Evolutionary conservation across 2,797 vertebrate species (phyloP).

Genomic region (Rhinoraja longicauda): DNA sequence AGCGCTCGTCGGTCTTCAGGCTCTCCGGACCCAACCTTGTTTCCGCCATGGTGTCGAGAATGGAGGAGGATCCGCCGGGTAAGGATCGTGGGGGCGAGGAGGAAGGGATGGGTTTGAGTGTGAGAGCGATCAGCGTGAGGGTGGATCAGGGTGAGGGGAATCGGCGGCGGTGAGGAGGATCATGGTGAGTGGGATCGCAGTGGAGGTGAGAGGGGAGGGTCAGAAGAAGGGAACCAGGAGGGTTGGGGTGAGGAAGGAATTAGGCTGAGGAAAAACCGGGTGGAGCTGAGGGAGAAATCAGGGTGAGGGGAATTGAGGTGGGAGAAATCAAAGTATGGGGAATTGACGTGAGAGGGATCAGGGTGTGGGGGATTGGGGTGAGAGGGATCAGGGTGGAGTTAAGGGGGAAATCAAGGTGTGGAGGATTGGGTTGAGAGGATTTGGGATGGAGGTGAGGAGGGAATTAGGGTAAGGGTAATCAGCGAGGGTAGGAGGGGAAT

Average conservation of each 20-base stretch:
- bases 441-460: background rate
- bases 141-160: background rate
- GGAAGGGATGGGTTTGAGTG: background rate
- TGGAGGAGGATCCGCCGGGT: conserved; percentile 8
- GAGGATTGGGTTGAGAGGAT: background rate
- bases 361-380: no score
- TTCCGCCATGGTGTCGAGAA: background rate
- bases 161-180: background rate
- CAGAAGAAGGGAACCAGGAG: no score
- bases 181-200: background rate
- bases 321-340: no score
- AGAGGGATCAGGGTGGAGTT: background rate
- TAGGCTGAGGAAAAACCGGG: background rate
- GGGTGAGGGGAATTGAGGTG: no score
- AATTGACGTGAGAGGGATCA: background rate
- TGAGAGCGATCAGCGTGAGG: background rate
- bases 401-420: background rate
- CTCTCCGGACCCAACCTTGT: no score
- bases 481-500: background rate
- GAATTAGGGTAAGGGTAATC: background rate
- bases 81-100: background rate
- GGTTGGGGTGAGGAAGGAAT: background rate
- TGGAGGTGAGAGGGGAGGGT: background rate
- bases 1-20: no score
- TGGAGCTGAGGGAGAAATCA: background rate